Evolutionary conservation across 2,797 vertebrate genomes (phyloP).

Genomic region (Microctenopoma steveboyesi): DNA sequence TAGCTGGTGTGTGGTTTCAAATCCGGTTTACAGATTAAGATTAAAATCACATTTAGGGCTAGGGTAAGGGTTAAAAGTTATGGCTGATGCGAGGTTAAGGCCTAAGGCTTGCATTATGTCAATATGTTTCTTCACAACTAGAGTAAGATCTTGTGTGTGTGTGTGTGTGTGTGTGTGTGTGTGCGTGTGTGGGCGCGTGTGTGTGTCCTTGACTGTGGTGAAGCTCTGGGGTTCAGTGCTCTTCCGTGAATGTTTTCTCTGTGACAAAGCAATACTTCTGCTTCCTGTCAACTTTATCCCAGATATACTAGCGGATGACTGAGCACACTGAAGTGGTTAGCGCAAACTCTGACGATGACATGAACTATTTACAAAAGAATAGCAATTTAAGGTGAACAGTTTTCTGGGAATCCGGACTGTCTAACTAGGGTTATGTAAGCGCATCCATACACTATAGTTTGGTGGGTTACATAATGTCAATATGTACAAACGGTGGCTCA

Average conservation of each 20-base stretch:
- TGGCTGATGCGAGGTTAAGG: neutral
- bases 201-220: slow-evolving; percentile 29
- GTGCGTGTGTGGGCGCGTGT: neutral
- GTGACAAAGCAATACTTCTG: slow-evolving; percentile 16
- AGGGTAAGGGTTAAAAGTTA: neutral
- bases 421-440: neutral
- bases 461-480: slow-evolving; percentile 4
- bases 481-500: slow-evolving; percentile 70
- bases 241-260: slow-evolving; percentile 20
- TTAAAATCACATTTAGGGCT: neutral
- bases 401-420: neutral
- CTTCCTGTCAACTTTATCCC: slow-evolving; percentile 69
- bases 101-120: neutral
- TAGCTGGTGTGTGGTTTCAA: neutral
- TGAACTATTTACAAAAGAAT: slow-evolving; percentile 15
- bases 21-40: neutral
- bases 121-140: neutral
- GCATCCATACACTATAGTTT: neutral
- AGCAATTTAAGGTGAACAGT: slow-evolving; percentile 11
- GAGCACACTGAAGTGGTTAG: slow-evolving; percentile 8
- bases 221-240: slow-evolving; percentile 27
- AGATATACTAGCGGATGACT: slow-evolving; percentile 39
- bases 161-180: no score
- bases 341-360: slow-evolving; percentile 9
- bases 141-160: neutral